phyloP scores from a whole-genome alignment of 2,888 invertebrate species.

The Rhingia rostrata region DNA sequence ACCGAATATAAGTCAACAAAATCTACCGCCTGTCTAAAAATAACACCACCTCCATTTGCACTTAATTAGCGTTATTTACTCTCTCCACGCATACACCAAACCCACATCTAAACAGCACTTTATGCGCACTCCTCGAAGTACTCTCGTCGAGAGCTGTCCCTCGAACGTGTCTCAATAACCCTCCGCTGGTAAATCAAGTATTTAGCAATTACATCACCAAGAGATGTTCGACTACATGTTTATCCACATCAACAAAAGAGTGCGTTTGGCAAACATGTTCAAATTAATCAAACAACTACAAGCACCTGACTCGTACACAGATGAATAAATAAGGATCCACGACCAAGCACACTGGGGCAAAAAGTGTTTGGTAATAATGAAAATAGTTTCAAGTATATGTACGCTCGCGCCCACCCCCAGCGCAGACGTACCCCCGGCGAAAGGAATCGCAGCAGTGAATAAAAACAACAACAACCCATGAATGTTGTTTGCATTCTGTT shows the following conservation, averaged over 20 bases:
- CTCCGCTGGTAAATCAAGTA: slow-evolving; percentile 44
- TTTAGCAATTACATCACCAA: slow-evolving; percentile 60
- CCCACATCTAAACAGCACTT: slow-evolving; percentile 2
- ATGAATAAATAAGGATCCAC: slow-evolving; percentile 57
- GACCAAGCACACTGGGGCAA: neutral
- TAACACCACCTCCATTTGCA: neutral
- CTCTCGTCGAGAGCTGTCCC: slow-evolving; percentile 6
- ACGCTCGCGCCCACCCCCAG: neutral
- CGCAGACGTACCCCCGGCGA: neutral
- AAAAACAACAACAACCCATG: slow-evolving; percentile 28
- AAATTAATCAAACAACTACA: slow-evolving; percentile 70
- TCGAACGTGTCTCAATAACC: slow-evolving; percentile 29
- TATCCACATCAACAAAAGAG: slow-evolving; percentile 51
- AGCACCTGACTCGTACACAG: slow-evolving; percentile 48
- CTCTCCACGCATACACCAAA: neutral
- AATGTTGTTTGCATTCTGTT: slow-evolving; percentile 57
- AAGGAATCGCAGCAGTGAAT: too few species aligned
- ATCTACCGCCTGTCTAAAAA: neutral
- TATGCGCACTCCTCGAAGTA: slow-evolving; percentile 19
- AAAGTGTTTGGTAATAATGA: slow-evolving; percentile 68
- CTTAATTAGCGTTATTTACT: neutral
- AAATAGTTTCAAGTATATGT: slow-evolving; percentile 60
- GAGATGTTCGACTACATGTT: slow-evolving; percentile 48
- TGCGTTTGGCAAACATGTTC: slow-evolving; percentile 66
- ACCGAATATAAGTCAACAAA: neutral